Conservation (phyloP, 2,888 invertebrate species). For the Brachylomia viminalis region DNA sequence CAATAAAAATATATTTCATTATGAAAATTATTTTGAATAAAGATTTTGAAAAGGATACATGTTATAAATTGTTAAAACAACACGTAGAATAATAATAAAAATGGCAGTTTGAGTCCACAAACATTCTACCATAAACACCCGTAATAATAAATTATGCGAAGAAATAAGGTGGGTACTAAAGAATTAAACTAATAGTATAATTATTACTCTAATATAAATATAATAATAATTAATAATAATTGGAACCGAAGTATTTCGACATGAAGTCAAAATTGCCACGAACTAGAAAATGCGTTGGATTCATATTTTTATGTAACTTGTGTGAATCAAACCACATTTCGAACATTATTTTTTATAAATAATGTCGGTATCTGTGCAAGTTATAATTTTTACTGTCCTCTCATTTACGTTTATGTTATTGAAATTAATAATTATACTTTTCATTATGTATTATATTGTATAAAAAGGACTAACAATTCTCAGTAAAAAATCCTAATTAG, state of each 20-base stretch:
- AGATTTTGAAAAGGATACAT: constrained; percentile 2
- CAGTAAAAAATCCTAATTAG: not conserved
- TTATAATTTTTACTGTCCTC: not conserved
- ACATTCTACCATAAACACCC: constrained; percentile 49
- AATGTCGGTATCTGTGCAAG: not conserved
- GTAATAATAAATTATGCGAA: constrained; percentile 64
- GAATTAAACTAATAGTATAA: constrained; percentile 60
- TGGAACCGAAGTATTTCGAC: constrained; percentile 45
- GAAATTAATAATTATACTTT: not conserved
- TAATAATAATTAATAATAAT: constrained; percentile 51
- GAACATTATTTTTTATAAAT: not conserved
- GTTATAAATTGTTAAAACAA: constrained; percentile 8
- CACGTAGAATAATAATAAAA: constrained; percentile 12
- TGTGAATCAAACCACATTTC: constrained; percentile 51
- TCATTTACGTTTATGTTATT: constrained; percentile 4
- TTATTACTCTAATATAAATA: constrained; percentile 64
- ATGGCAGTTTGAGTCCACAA: constrained; percentile 45
- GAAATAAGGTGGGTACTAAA: constrained; percentile 65
- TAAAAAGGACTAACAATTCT: not conserved
- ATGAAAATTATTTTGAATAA: not conserved
- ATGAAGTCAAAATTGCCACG: constrained; percentile 53
- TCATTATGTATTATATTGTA: not conserved
- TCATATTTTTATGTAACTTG: constrained; percentile 16
- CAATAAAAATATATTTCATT: not conserved
- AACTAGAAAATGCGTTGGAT: constrained; percentile 24